These are phyloP conservation scores for Butastur rufipennis DNA, from an alignment of 2,113 vertebrate species.

Conservation along the genomic window DNA sequence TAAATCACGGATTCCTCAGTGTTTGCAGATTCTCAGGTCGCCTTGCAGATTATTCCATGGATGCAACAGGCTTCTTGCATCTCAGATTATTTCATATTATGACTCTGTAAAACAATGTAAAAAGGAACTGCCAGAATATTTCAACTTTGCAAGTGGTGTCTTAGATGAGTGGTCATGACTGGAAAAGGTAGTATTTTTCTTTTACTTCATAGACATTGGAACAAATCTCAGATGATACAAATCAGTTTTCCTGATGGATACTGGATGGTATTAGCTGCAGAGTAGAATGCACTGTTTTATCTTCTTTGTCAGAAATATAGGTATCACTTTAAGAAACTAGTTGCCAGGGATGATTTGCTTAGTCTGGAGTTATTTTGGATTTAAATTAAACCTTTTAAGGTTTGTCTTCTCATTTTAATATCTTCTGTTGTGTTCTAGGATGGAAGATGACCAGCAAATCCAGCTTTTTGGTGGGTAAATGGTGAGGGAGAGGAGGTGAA, in stretches of 20 bases:
- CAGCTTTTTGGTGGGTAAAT: conserved; percentile 74
- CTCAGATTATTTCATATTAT: conserved; percentile 69
- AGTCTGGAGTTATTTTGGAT: not conserved
- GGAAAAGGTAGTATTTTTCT: conserved; percentile 73
- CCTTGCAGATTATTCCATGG: conserved; percentile 7
- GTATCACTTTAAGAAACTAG: not conserved
- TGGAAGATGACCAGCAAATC: conserved; percentile 22
- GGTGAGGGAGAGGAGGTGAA: conserved; percentile 55
- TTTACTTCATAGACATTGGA: not conserved
- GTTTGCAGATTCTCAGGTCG: not conserved
- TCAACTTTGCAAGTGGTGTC: conserved; percentile 83
- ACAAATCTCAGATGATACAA: not conserved
- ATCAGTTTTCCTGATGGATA: not conserved
- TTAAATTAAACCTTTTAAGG: not conserved
- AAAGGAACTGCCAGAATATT: conserved; percentile 69
- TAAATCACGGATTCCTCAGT: not conserved
- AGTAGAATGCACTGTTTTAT: not conserved
- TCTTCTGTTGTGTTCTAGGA: conserved; percentile 1
- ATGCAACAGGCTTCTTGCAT: not conserved
- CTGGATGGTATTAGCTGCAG: not conserved
- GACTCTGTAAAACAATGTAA: conserved; percentile 60
- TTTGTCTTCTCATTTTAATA: not conserved
- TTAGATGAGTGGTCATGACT: conserved; percentile 74
- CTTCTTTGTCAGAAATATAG: not conserved
- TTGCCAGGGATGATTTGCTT: not conserved